These are phyloP conservation scores for Ailuropoda melanoleuca DNA, from an alignment of 2,113 vertebrate genomes.

Conservation along the genomic window DNA sequence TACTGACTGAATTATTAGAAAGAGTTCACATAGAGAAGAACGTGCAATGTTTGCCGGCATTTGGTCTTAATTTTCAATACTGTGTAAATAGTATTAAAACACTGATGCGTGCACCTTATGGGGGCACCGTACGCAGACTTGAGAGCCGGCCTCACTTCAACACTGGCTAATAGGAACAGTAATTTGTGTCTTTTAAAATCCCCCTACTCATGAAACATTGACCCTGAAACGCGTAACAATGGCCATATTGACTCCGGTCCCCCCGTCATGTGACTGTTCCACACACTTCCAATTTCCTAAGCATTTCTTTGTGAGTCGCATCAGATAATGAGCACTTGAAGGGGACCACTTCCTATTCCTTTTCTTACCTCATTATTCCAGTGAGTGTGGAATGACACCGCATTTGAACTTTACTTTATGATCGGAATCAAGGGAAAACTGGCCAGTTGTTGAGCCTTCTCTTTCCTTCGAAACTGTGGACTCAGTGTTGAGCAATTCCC, in stretches of 20 bases:
- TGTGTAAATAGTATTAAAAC: background rate
- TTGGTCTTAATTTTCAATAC: background rate
- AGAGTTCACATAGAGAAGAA: background rate
- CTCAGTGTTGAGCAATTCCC: background rate
- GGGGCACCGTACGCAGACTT: background rate
- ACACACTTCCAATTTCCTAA: background rate
- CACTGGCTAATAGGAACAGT: background rate
- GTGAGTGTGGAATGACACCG: constrained; percentile 51
- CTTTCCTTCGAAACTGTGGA: constrained; percentile 14
- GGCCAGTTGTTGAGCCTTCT: background rate
- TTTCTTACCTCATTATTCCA: constrained; percentile 56
- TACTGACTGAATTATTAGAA: background rate
- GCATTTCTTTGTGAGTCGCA: background rate
- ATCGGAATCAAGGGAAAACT: background rate
- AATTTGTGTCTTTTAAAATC: constrained; percentile 53
- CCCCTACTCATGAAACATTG: constrained; percentile 18
- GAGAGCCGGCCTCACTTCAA: background rate
- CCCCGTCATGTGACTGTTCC: background rate
- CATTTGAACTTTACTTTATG: constrained; percentile 57
- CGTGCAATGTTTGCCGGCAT: background rate
- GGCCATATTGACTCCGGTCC: constrained; percentile 23
- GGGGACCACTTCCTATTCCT: constrained; percentile 68
- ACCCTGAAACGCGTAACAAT: background rate
- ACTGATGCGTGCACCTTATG: background rate
- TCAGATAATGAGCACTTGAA: constrained; percentile 51